Base-by-base conservation (phyloP, 53 echinoderm and acorn worm genomes). In the Holothuria scabra region DNA sequence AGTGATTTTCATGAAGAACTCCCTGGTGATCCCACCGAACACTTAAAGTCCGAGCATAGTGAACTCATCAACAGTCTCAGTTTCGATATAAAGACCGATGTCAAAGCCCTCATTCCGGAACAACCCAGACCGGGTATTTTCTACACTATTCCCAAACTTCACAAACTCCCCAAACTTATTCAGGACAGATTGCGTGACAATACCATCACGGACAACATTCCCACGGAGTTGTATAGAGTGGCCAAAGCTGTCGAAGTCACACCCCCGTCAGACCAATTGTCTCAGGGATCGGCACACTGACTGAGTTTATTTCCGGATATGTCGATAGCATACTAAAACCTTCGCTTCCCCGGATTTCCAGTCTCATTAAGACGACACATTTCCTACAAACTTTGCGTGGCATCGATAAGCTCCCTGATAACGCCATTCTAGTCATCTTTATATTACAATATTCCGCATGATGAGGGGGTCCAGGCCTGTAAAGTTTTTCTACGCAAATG, bases 51-150 rank as follows among this genome's bases (percentile, higher is more conserved):
- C 5, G 62, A 61, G 12, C 62, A 8, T 14, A 7, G 4, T 61
- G 28, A 26, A 26, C 12, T 61, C 4, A 61, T 26, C 7, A 5
- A 61, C 12, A 61, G 12, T 7, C 12, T 61, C 5, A 61, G 62
- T 14, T 7, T 8, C 5, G 12, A 61, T 8, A 14, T 22, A 5
- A 6, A 22, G 28, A 11, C 62, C 28, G 62, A 24, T 11, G 62
- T 61, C 62, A 61, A 26, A 61, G 7, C 62, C 5, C 62, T 61
- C 7, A 11, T 61, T 61, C 62, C 62, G 7, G 62, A 61, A 5
- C 62, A 61, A 61, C 62, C 62, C 62, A 61, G 62, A 14, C 62
- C 62, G 28, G 62, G 62, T 14, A 11, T 61, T 6, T 61, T 61
- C 12, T 61, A 61, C 62, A 61, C 62, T 8, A 61, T 61, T 26